Conservation (phyloP, 2,113 vertebrate species). For the Phyllostomus hastatus region DNA sequence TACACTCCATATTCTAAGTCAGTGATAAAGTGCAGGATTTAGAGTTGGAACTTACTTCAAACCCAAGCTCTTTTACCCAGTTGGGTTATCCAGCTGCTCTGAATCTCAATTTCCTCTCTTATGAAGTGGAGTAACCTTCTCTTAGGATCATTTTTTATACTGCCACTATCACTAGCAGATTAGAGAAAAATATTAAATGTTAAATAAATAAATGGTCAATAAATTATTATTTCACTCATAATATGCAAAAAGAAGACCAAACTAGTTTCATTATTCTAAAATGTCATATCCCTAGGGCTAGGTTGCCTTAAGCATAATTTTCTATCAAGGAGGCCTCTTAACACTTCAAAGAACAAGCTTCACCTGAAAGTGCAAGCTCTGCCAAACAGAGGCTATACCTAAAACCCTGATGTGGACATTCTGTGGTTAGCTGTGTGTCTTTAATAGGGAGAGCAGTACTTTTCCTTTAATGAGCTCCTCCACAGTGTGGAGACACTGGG, state of each 20-base stretch:
- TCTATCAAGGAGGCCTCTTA: neutral
- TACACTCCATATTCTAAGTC: neutral
- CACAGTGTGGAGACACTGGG: constrained; percentile 35
- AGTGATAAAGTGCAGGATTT: neutral
- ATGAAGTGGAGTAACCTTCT: neutral
- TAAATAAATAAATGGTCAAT: neutral
- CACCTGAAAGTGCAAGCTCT: neutral
- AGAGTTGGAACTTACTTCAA: neutral
- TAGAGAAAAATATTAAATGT: neutral
- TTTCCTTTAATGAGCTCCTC: constrained; percentile 75
- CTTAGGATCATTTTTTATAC: neutral
- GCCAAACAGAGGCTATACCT: neutral
- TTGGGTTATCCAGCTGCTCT: neutral
- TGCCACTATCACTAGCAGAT: neutral
- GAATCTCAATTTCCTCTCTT: neutral
- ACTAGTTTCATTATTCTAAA: neutral
- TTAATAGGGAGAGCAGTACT: neutral
- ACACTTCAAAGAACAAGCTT: neutral
- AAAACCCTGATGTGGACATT: neutral
- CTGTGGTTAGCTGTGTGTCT: neutral
- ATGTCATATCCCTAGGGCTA: neutral
- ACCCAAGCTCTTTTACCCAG: neutral
- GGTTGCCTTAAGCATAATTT: neutral
- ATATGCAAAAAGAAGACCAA: neutral
- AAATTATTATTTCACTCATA: neutral